Percentiles rank a stretch among this genome's conserved stretches.
These are phyloP conservation scores for Medauroidea extradentata DNA, from an alignment of 1,140 invertebrate species.

Conservation along the genomic window DNA sequence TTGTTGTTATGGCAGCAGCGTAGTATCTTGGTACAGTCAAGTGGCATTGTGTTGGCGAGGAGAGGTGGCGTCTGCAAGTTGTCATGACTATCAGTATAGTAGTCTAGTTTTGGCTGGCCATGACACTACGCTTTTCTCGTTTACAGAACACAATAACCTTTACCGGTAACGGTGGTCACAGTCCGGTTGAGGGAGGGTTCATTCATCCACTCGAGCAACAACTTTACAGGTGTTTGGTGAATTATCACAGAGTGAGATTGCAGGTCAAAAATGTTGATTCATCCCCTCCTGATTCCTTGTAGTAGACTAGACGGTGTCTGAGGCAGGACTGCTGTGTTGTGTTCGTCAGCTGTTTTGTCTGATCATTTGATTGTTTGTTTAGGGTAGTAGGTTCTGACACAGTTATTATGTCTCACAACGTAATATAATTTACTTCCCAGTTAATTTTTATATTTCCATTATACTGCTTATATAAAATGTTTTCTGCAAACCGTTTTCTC, in stretches of 20 bases:
- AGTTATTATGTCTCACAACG: no score
- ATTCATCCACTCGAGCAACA: constrained; percentile 11
- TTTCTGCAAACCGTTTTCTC: no score
- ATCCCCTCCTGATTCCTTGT: not conserved
- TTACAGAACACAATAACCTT: constrained; percentile 12
- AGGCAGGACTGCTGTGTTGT: no score
- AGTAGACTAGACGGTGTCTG: no score
- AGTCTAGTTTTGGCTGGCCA: constrained; percentile 19
- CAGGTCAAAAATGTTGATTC: constrained; percentile 12
- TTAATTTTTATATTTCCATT: no score
- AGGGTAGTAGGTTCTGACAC: no score
- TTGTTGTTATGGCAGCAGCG: no score
- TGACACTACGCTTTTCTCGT: constrained; percentile 16
- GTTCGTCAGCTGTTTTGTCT: no score
- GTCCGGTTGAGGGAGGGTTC: no score
- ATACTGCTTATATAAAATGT: no score
- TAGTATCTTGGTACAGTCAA: not conserved
- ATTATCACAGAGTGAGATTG: constrained; percentile 10
- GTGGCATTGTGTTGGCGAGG: not conserved
- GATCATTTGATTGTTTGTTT: no score
- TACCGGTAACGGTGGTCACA: not conserved
- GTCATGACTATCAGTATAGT: constrained; percentile 18
- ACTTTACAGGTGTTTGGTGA: constrained; percentile 9
- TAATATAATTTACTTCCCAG: no score
- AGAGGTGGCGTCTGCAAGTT: constrained; percentile 16